Evolutionary conservation across 2,113 vertebrate species (phyloP), one percentile per base, ranked within the genome.

Genomic region (Chloropsis hardwickii): DNA sequence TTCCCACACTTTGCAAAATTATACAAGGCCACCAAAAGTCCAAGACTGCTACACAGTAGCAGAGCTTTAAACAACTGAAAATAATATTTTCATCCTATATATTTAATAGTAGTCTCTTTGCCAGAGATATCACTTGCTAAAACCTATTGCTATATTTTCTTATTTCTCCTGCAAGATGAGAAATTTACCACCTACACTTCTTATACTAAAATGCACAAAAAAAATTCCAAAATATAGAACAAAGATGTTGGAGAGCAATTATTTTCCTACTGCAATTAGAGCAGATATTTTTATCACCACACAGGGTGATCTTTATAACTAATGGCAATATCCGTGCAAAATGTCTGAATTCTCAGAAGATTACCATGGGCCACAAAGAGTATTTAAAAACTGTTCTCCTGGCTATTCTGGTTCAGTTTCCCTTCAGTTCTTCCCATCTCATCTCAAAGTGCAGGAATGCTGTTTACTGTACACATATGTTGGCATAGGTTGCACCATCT

Each of bases 401-500:
- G 33, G 15, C 24, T 81, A 42, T 47, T 42, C 14, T 5, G 31
- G 8, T 50, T 53, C n/a, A 7, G 7, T 50, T 84, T 86, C 89
- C 56, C 66, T 51, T 76, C 47, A 81, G 37, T 85, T 95, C 91
- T 67, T 54, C 48, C 24, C 70, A 65, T 25, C 70, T 67, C 18
- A 22, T 72, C 76, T 89, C 80, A 62, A 81, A 97, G 64, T 37
- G 6, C 22, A 72, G 61, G 73, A 96, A 93, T 70, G 29, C 19
- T 91, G 58, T 57, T 88, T 83, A 47, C 40, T 70, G 25, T 89
- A 85, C 66, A 57, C 42, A 31, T 73, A 74, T 83, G 81, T 94
- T 95, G 96, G 90, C 93, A 95, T 25, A 83, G 65, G 79, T 29
- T 51, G 80, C 92, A 94, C 58, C 23, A n/a, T 93, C 80, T 92